Evolutionary conservation across 2,113 vertebrate species (phyloP).

Genomic region (Suncus etruscus): DNA sequence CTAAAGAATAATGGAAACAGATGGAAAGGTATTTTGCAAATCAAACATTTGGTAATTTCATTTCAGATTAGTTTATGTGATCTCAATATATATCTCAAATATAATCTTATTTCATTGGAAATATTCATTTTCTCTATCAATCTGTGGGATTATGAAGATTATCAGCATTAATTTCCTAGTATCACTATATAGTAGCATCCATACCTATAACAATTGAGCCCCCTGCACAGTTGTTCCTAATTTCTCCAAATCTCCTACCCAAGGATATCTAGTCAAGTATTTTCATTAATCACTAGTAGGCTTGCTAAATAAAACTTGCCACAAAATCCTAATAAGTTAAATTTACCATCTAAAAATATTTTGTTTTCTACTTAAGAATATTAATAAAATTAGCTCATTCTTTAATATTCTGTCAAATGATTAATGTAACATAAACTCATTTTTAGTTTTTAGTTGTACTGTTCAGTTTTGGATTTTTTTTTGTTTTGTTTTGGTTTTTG

Average conservation of each 20-base stretch:
- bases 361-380: no score
- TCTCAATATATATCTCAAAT: no score
- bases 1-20: not conserved
- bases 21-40: not conserved
- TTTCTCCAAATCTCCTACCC: not conserved
- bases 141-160: not conserved
- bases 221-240: not conserved
- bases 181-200: not conserved
- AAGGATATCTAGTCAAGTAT: rapidly evolving
- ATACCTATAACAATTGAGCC: not conserved
- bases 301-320: not conserved
- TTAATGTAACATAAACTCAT: not conserved
- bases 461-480: not conserved
- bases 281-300: not conserved
- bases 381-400: not conserved
- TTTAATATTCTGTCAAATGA: constrained; percentile 51
- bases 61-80: not conserved
- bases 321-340: not conserved
- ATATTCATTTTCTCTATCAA: not conserved
- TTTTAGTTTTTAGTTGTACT: constrained; percentile 36
- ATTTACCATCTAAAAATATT: not conserved
- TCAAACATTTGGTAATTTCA: not conserved
- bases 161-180: not conserved
- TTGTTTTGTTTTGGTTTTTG: no score
- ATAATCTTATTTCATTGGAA: not conserved